A percentile compares a stretch with the other conserved stretches of the same genome.
phyloP scores from a whole-genome alignment of 1,140 invertebrate genomes.

The Drosophila punjabiensis region DNA sequence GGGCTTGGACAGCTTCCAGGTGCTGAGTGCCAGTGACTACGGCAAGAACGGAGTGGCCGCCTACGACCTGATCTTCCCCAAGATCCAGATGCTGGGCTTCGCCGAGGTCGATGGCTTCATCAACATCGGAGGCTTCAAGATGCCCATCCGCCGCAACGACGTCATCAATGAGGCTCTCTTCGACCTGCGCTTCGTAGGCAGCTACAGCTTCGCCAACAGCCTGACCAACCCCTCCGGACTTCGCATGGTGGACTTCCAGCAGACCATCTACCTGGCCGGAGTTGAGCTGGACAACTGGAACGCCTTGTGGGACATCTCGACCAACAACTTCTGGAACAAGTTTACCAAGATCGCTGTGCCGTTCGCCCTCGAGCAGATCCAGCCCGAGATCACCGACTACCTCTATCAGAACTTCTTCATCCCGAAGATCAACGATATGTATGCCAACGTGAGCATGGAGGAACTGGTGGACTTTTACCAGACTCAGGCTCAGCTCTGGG shows the following conservation, averaged over 20 bases:
- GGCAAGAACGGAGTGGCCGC: slow-evolving; percentile 31
- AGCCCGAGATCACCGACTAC: slow-evolving; percentile 35
- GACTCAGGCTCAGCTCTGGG: slow-evolving; percentile 13
- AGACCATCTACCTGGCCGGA: slow-evolving; percentile 57
- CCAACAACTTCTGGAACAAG: slow-evolving; percentile 60
- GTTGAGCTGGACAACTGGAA: slow-evolving; percentile 64
- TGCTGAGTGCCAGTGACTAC: slow-evolving; percentile 49
- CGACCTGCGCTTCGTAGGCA: slow-evolving; percentile 65
- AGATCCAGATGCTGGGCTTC: slow-evolving; percentile 60
- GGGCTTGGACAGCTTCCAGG: slow-evolving; percentile 57
- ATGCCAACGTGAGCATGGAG: slow-evolving; percentile 32
- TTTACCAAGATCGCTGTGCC: slow-evolving; percentile 6
- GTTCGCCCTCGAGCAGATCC: slow-evolving; percentile 42
- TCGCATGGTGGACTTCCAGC: too few species aligned
- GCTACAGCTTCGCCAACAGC: slow-evolving; percentile 53
- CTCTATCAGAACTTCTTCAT: slow-evolving; percentile 39
- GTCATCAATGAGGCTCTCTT: slow-evolving; percentile 60
- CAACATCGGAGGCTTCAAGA: slow-evolving; percentile 33
- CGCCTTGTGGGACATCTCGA: slow-evolving; percentile 53
- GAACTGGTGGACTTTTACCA: slow-evolving; percentile 37
- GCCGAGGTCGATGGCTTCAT: slow-evolving; percentile 47
- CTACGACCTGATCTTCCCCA: slow-evolving; percentile 59
- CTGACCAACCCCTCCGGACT: too few species aligned
- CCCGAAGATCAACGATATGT: slow-evolving; percentile 38
- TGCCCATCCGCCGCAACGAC: slow-evolving; percentile 36